phyloP scores from a whole-genome alignment of 2,113 vertebrate species.

The Notarius quadriscutis region DNA sequence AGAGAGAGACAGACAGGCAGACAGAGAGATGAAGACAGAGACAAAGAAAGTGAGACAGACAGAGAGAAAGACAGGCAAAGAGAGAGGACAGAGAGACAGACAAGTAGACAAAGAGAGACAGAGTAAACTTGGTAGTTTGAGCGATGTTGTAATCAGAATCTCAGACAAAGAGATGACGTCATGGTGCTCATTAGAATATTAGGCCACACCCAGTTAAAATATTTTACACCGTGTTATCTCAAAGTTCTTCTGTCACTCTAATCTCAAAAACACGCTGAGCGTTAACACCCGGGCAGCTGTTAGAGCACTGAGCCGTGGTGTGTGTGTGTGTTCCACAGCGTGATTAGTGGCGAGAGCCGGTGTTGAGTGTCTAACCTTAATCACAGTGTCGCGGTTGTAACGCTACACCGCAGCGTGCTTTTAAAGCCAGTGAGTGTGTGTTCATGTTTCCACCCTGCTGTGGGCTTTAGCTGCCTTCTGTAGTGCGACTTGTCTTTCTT shows the following conservation, averaged over 20 bases:
- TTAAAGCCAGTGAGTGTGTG: not conserved
- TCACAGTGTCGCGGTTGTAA: slow-evolving; percentile 2
- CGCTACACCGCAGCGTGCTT: not conserved
- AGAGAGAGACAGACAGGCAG: not conserved
- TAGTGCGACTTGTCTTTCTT: not conserved
- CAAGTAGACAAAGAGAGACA: not conserved
- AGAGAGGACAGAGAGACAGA: not conserved
- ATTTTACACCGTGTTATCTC: not conserved
- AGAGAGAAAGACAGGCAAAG: too few relatives aligned
- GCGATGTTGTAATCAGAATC: not conserved
- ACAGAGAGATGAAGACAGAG: not conserved
- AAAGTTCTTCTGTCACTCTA: not conserved
- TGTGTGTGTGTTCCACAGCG: not conserved
- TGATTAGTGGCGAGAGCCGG: not conserved
- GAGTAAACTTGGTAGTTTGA: not conserved
- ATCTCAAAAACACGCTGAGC: not conserved
- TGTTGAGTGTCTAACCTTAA: slow-evolving; percentile 18
- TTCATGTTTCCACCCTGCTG: not conserved
- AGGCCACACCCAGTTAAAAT: not conserved
- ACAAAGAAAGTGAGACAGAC: not conserved
- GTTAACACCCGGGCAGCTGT: not conserved
- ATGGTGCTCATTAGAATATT: not conserved
- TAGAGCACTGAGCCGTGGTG: not conserved
- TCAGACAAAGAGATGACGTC: not conserved
- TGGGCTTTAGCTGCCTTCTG: not conserved